A percentile compares a stretch with the other conserved stretches of the same genome.
Conservation (phyloP, 2,888 invertebrate genomes). For the Dicroscelio sp. region DNA sequence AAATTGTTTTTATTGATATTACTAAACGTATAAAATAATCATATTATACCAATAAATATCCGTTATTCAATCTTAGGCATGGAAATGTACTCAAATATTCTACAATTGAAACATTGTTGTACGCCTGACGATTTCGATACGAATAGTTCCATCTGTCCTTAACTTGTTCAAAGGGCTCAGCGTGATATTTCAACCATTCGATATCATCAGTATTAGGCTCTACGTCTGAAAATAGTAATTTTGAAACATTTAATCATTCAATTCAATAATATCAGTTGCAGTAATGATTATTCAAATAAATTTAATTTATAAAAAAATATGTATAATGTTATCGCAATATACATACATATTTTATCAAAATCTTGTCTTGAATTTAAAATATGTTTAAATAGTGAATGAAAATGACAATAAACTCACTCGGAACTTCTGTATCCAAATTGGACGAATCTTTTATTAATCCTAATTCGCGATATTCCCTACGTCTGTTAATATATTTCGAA, state of each 20-base stretch:
- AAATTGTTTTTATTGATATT: too few relatives aligned
- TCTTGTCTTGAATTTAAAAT: background rate
- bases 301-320: too few relatives aligned
- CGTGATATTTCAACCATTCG: conserved; percentile 31
- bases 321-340: too few relatives aligned
- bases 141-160: conserved; percentile 2
- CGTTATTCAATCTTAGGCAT: conserved; percentile 22
- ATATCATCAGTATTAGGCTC: background rate
- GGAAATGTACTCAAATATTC: conserved; percentile 22
- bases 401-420: background rate
- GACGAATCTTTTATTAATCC: conserved; percentile 21
- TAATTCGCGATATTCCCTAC: conserved; percentile 43
- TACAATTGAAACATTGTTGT: background rate
- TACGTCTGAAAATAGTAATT: background rate
- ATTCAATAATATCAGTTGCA: too few relatives aligned
- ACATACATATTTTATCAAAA: too few relatives aligned
- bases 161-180: conserved; percentile 46
- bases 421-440: too few relatives aligned
- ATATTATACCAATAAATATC: conserved; percentile 34
- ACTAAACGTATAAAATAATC: too few relatives aligned
- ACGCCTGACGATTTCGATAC: background rate
- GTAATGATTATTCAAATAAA: too few relatives aligned
- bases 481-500: conserved; percentile 19
- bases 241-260: background rate
- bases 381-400: too few relatives aligned